Conservation (phyloP, 2,888 invertebrate species). For the Eurois occulta region DNA sequence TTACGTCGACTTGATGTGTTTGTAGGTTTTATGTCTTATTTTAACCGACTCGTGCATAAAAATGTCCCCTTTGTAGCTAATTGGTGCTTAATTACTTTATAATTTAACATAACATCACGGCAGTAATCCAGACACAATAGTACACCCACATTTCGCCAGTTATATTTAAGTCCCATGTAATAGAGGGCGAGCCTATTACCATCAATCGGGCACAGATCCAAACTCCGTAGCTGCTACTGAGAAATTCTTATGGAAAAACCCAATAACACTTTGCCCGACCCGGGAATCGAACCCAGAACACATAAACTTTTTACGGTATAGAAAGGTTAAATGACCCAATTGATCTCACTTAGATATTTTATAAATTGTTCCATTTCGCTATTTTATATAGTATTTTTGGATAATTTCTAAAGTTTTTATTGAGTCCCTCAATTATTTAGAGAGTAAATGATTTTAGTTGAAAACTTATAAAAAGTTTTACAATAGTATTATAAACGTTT, state of each 20-base stretch:
- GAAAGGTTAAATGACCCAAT: neutral
- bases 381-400: too few relatives aligned
- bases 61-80: constrained; percentile 38
- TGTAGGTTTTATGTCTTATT: constrained; percentile 69
- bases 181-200: too few relatives aligned
- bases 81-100: constrained; percentile 26
- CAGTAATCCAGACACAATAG: neutral
- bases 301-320: neutral
- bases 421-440: neutral
- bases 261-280: too few relatives aligned
- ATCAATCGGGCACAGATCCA: too few relatives aligned
- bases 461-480: neutral
- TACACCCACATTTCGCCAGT: too few relatives aligned
- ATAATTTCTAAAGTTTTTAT: neutral
- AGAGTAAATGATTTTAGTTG: neutral
- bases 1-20: constrained; percentile 72
- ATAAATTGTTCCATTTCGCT: neutral
- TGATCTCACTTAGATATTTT: neutral
- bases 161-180: too few relatives aligned
- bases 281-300: too few relatives aligned
- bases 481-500: neutral
- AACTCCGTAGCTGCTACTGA: too few relatives aligned
- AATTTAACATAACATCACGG: neutral
- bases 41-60: constrained; percentile 42
- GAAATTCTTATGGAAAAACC: too few relatives aligned